These are phyloP conservation scores for Clarias pachynema DNA, from an alignment of 2,797 vertebrate genomes.

Conservation along the genomic window DNA sequence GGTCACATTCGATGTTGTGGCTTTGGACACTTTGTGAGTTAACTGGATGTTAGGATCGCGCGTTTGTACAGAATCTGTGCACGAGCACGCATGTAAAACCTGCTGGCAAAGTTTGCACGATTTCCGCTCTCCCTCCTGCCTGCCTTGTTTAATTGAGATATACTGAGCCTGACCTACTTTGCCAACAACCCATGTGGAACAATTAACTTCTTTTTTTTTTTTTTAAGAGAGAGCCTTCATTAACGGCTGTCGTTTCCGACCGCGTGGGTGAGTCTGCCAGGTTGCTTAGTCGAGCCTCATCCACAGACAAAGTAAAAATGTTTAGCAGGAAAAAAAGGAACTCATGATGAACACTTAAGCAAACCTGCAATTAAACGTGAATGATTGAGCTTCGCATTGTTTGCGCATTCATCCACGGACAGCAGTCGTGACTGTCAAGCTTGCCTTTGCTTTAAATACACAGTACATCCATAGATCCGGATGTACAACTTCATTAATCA, in stretches of 20 bases:
- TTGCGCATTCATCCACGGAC: constrained; percentile 65
- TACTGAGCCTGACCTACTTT: constrained; percentile 74
- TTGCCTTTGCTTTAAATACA: not conserved
- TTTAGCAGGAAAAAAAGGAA: constrained; percentile 48
- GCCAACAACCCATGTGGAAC: constrained; percentile 69
- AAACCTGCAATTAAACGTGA: constrained; percentile 69
- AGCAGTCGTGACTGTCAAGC: constrained; percentile 42
- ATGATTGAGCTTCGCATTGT: constrained; percentile 66
- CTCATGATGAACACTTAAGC: constrained; percentile 59
- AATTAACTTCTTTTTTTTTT: constrained; percentile 61
- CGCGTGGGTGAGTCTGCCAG: constrained; percentile 27
- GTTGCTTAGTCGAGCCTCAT: not conserved
- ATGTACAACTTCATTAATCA: not conserved
- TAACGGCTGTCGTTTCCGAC: constrained; percentile 58
- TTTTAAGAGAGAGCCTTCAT: constrained; percentile 57
- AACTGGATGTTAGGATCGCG: constrained; percentile 8
- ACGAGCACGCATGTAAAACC: constrained; percentile 47
- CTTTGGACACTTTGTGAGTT: constrained; percentile 42
- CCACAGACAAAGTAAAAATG: constrained; percentile 56
- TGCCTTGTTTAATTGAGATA: constrained; percentile 65
- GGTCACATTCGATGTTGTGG: constrained; percentile 55
- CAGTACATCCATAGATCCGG: not conserved
- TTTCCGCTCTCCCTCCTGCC: constrained; percentile 44
- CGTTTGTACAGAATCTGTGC: not conserved
- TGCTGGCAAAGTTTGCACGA: constrained; percentile 43